Evolutionary conservation across 2,113 vertebrate genomes (phyloP).

Genomic region (Bettongia penicillata): DNA sequence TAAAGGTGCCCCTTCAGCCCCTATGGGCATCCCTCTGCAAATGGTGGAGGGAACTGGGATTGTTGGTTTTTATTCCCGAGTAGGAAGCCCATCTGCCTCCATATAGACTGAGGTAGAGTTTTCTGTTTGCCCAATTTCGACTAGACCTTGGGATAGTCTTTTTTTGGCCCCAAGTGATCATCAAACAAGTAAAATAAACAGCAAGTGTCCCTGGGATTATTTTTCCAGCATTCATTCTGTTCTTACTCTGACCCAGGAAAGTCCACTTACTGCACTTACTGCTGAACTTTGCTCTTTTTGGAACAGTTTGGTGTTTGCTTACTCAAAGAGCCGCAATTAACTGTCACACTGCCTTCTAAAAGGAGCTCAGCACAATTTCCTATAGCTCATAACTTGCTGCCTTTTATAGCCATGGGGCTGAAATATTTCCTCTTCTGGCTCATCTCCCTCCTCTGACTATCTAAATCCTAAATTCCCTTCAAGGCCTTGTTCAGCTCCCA

Average conservation of each 20-base stretch:
- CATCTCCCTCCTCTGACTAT: neutral
- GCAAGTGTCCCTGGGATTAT: constrained; percentile 1
- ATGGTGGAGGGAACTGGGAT: neutral
- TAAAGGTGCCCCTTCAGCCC: neutral
- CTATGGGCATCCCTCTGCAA: neutral
- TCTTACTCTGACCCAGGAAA: neutral
- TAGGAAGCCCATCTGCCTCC: constrained; percentile 4
- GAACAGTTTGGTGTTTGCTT: neutral
- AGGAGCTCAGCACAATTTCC: neutral
- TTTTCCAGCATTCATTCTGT: constrained; percentile 47
- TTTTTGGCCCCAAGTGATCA: constrained; percentile 52
- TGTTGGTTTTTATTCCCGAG: constrained; percentile 24
- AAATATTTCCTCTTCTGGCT: neutral
- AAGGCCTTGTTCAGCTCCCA: neutral
- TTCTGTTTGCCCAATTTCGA: constrained; percentile 6
- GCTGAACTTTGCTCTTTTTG: constrained; percentile 55
- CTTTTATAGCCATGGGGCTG: neutral
- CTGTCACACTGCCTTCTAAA: constrained; percentile 14
- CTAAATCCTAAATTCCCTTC: neutral
- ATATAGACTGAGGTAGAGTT: neutral
- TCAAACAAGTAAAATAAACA: constrained; percentile 10
- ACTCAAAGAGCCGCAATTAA: constrained; percentile 37
- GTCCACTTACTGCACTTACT: constrained; percentile 34
- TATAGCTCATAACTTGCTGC: neutral
- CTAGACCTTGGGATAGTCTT: constrained; percentile 34